phyloP scores from a whole-genome alignment of 1,140 invertebrate species.

The Forficula auricularia region DNA sequence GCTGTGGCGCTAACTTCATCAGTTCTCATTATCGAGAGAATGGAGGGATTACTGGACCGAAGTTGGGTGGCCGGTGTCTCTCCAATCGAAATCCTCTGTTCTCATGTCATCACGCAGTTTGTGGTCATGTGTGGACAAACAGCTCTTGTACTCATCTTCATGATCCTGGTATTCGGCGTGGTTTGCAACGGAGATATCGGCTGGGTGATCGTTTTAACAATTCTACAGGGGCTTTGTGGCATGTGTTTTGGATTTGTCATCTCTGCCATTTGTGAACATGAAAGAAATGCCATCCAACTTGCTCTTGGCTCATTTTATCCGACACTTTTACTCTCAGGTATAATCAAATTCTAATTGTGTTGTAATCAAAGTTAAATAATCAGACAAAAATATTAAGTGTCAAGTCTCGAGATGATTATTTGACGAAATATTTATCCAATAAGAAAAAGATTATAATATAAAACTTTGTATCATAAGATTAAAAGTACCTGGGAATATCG shows the following conservation, averaged over 20 bases:
- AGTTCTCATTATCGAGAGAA: constrained; percentile 77
- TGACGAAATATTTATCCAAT: constrained; percentile 2
- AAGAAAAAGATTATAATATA: background rate
- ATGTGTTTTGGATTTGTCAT: constrained; percentile 88
- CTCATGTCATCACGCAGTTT: constrained; percentile 83
- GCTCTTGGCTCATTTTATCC: constrained; percentile 86
- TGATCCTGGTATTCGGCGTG: constrained; percentile 65
- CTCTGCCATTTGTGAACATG: constrained; percentile 69
- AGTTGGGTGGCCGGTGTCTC: constrained; percentile 67
- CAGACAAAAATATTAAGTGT: background rate
- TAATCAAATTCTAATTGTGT: constrained; percentile 13
- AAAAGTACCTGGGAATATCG: no score
- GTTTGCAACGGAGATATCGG: constrained; percentile 60
- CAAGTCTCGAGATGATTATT: constrained; percentile 10
- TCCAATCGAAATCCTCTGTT: constrained; percentile 75
- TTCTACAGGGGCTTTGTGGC: constrained; percentile 73
- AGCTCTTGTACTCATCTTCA: constrained; percentile 62
- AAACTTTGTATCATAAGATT: no score
- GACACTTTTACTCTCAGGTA: constrained; percentile 71
- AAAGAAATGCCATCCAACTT: constrained; percentile 80
- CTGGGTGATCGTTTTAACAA: constrained; percentile 55
- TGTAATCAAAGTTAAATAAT: background rate
- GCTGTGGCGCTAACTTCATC: constrained; percentile 82
- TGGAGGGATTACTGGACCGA: constrained; percentile 68
- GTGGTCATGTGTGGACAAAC: constrained; percentile 87